Conservation (phyloP, 2,113 vertebrate species). For the Saiga tatarica region DNA sequence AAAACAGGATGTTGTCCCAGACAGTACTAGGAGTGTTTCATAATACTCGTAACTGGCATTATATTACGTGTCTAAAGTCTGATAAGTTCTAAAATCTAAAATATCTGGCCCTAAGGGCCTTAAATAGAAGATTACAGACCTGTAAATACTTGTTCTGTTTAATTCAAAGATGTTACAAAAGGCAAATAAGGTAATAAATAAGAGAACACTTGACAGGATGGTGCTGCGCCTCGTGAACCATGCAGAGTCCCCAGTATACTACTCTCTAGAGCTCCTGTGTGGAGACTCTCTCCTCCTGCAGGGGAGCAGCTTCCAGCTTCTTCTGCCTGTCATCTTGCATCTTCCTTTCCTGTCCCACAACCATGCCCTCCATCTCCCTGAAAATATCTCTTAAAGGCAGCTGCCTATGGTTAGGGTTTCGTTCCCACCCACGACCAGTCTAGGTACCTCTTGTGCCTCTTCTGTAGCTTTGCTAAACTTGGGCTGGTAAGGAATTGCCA, state of each 20-base stretch:
- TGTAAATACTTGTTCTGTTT: background rate
- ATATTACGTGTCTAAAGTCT: background rate
- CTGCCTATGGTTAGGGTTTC: background rate
- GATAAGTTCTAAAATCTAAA: slow-evolving; percentile 4
- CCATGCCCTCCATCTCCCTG: background rate
- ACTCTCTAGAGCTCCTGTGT: background rate
- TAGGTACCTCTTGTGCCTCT: background rate
- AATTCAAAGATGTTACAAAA: background rate
- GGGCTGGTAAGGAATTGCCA: background rate
- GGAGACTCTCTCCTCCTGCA: background rate
- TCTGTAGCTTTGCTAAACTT: background rate
- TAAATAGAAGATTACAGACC: background rate
- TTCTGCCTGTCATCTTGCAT: background rate
- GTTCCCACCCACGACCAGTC: background rate
- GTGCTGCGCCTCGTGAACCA: background rate
- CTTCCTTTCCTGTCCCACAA: background rate
- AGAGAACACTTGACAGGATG: background rate
- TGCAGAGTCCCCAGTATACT: background rate
- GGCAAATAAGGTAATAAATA: background rate
- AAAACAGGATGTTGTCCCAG: background rate
- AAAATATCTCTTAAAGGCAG: background rate
- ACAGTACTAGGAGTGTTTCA: background rate
- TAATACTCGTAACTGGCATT: background rate
- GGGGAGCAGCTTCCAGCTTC: background rate
- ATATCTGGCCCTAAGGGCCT: background rate